Percentiles rank a stretch among this genome's conserved stretches.
These are phyloP conservation scores for Paedocypris sp. DNA, from an alignment of 2,113 vertebrate species.

Conservation along the genomic window DNA sequence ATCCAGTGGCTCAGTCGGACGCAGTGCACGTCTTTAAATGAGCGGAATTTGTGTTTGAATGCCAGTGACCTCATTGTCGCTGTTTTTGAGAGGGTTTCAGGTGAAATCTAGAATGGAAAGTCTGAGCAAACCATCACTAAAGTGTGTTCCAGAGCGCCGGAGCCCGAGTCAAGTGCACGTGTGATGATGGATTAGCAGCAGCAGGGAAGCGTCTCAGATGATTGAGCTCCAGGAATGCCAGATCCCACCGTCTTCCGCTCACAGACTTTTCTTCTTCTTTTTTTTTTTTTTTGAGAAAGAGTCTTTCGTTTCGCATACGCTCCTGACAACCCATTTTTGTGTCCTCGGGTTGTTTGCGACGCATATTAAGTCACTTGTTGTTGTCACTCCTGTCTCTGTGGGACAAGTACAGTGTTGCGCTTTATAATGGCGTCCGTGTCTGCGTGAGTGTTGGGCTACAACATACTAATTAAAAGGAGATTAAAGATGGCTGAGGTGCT, in stretches of 20 bases:
- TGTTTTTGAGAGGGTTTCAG: neutral
- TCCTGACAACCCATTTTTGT: neutral
- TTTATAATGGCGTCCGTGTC: neutral
- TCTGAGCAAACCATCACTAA: no score
- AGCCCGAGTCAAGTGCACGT: neutral
- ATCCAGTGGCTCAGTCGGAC: neutral
- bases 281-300: no score
- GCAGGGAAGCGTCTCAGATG: conserved; percentile 49
- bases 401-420: neutral
- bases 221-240: conserved; percentile 54
- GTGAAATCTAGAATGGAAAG: neutral
- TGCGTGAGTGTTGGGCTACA: neutral
- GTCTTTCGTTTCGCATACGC: conserved; percentile 14
- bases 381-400: neutral
- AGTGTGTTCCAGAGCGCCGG: conserved; percentile 37
- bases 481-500: conserved; percentile 5
- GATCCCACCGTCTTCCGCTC: conserved; percentile 43
- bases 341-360: neutral
- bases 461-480: conserved; percentile 28
- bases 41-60: conserved; percentile 5
- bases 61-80: conserved; percentile 11
- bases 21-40: neutral
- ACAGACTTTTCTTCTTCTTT: neutral
- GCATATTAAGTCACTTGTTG: neutral
- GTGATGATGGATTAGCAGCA: conserved; percentile 50